These are phyloP conservation scores for Leucoptera coffeella DNA, from an alignment of 2,888 invertebrate genomes.

Conservation along the genomic window DNA sequence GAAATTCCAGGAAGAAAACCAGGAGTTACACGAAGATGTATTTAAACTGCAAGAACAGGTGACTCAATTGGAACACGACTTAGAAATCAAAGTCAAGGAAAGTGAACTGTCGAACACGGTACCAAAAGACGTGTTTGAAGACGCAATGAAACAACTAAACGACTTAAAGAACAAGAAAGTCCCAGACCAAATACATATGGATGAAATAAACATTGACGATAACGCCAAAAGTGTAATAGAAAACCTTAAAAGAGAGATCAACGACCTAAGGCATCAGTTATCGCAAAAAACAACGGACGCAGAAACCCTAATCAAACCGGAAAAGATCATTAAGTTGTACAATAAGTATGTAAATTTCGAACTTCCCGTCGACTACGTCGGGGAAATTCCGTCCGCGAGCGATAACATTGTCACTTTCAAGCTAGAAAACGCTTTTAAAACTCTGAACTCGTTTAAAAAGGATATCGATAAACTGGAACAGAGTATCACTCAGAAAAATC, in stretches of 20 bases:
- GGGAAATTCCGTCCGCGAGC: constrained; percentile 31
- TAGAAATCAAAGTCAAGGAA: constrained; percentile 24
- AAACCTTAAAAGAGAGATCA: constrained; percentile 38
- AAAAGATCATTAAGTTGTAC: constrained; percentile 32
- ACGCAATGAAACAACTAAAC: constrained; percentile 23
- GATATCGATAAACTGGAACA: constrained; percentile 54
- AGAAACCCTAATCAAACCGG: constrained; percentile 22
- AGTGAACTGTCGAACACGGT: constrained; percentile 20
- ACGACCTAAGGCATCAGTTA: constrained; percentile 29
- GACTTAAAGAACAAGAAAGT: constrained; percentile 22
- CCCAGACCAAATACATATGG: constrained; percentile 21
- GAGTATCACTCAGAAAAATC: constrained; percentile 49
- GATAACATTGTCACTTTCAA: constrained; percentile 31
- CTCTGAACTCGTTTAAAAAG: constrained; percentile 51
- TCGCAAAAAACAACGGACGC: constrained; percentile 16
- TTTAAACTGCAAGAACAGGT: constrained; percentile 42
- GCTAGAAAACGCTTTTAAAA: constrained; percentile 48
- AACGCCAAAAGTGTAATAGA: constrained; percentile 46
- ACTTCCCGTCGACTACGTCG: constrained; percentile 36
- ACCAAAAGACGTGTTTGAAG: constrained; percentile 27
- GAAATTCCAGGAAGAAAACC: constrained; percentile 47
- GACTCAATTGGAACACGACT: constrained; percentile 36
- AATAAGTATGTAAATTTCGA: constrained; percentile 44
- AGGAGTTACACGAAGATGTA: constrained; percentile 44
- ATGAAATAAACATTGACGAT: constrained; percentile 42